Base-by-base conservation (phyloP, 2,797 vertebrate species). In the Kryptopterus vitreolus region DNA sequence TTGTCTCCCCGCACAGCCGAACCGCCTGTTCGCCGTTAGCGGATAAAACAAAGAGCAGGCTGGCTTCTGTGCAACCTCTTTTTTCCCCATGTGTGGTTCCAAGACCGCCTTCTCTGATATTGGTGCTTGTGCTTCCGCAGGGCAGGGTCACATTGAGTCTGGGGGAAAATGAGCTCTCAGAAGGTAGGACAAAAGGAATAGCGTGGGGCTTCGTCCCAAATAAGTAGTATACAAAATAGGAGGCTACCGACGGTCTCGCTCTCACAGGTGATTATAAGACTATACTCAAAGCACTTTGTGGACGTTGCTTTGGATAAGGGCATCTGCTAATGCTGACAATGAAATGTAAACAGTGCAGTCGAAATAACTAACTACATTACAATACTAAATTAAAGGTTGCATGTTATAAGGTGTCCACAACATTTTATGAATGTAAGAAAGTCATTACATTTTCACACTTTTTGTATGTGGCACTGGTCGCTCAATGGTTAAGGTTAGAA, bases 91-190 rank as follows among this genome's bases (percentile, higher is more conserved):
- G 68, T 73, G 70, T 29, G 55, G n/a, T 13, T 66, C 88, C 73
- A 80, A 86, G 77, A 86, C 87, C 85, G 86, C 88, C 61, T 80
- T 82, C 82, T 58, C 26, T 79, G 55, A 66, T 70, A 78, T 62
- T 62, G 50, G 52, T 69, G 87, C 88, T 91, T 91, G 52, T 69
- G 87, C 88, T 91, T 91, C 91, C 85, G 90, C 73, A 87, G 87
- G 90, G 89, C 88, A 89, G 90, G 89, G 84, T 91, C 84, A 81
- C 84, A 82, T 72, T 62, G 70, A 88, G 78, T 80, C 84, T 66
- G 69, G 79, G 85, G 68, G 62, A 53, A 18, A 65, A 18, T 6
- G 35, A 4, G 53, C 55, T 46, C n/a, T 46, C 57, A 59, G 38
- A 48, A 46, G 38, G 55, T 35, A 35, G 53, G 52, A 24, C 24